phyloP scores from a whole-genome alignment of 2,797 vertebrate genomes.

The Pygocentrus nattereri region DNA sequence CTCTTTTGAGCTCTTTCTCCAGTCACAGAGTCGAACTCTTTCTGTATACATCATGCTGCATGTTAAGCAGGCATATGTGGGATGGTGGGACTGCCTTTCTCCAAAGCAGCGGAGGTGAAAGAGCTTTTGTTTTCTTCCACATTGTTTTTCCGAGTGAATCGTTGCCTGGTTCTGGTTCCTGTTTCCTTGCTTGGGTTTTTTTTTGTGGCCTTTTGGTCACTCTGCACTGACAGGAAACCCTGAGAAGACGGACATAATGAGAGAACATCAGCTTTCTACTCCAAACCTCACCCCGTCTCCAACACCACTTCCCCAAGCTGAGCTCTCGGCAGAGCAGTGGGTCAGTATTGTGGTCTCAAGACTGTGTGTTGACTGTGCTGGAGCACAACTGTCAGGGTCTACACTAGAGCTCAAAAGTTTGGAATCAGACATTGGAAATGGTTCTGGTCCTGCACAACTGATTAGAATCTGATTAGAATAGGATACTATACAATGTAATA shows the following conservation, averaged over 20 bases:
- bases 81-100: conserved; percentile 57
- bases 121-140: conserved; percentile 73
- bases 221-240: conserved; percentile 69
- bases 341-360: conserved; percentile 1
- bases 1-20: conserved; percentile 23
- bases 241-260: conserved; percentile 54
- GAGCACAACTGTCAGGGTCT: conserved; percentile 4
- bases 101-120: conserved; percentile 71
- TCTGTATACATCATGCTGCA: conserved; percentile 40
- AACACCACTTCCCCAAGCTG: conserved; percentile 23
- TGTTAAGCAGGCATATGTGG: conserved; percentile 57
- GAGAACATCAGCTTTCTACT: conserved; percentile 40
- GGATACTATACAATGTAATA: too few relatives aligned
- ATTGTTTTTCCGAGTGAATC: conserved; percentile 61
- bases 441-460: too few relatives aligned
- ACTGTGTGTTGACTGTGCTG: conserved; percentile 2
- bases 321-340: background rate
- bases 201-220: conserved; percentile 32
- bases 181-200: conserved; percentile 66
- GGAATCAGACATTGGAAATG: too few relatives aligned
- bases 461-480: too few relatives aligned
- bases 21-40: conserved; percentile 15
- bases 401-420: background rate
- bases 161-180: conserved; percentile 67
- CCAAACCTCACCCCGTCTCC: conserved; percentile 39